Percentiles rank a stretch among this genome's conserved stretches.
phyloP scores from a whole-genome alignment of 2,113 vertebrate genomes.

The Hystrix brachyura region DNA sequence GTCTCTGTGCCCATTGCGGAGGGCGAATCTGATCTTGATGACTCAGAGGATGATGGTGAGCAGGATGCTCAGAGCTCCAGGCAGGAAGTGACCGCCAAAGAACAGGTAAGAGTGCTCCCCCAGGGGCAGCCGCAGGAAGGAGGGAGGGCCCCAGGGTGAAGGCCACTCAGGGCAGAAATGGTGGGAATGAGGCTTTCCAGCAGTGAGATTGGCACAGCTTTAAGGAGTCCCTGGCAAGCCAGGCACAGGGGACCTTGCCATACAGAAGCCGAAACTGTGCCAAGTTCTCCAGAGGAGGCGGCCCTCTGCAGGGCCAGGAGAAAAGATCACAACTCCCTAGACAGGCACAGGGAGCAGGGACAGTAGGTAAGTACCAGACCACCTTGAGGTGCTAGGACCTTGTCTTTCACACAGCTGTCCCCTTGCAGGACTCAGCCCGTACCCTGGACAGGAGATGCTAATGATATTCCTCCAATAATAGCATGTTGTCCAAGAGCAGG shows the following conservation, averaged over 20 bases:
- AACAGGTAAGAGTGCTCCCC: constrained; percentile 81
- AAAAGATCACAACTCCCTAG: not conserved
- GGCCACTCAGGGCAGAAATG: not conserved
- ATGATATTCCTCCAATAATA: not conserved
- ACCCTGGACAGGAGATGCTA: not conserved
- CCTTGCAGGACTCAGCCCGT: fast-evolving
- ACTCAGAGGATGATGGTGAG: constrained; percentile 90
- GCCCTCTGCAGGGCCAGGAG: not conserved
- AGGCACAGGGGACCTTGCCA: not conserved
- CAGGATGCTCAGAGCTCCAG: constrained; percentile 73
- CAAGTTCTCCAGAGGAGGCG: not conserved
- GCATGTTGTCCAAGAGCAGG: not conserved
- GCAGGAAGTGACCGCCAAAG: constrained; percentile 77
- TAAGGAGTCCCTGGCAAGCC: not conserved
- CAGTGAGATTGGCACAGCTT: not conserved
- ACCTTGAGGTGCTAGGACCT: too few relatives aligned
- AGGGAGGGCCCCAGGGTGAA: too few relatives aligned
- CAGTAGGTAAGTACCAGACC: not conserved
- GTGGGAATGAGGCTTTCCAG: not conserved
- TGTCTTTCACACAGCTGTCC: not conserved
- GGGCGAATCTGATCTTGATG: constrained; percentile 94
- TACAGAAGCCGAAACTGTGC: not conserved
- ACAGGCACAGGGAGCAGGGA: not conserved
- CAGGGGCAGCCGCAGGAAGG: not conserved
- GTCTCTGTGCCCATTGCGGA: constrained; percentile 96